These are phyloP conservation scores for Hydractinia symbiolongicarpus DNA, from an alignment of 30 jellyfish, hydroid and myxozoan species.

Conservation along the genomic window DNA sequence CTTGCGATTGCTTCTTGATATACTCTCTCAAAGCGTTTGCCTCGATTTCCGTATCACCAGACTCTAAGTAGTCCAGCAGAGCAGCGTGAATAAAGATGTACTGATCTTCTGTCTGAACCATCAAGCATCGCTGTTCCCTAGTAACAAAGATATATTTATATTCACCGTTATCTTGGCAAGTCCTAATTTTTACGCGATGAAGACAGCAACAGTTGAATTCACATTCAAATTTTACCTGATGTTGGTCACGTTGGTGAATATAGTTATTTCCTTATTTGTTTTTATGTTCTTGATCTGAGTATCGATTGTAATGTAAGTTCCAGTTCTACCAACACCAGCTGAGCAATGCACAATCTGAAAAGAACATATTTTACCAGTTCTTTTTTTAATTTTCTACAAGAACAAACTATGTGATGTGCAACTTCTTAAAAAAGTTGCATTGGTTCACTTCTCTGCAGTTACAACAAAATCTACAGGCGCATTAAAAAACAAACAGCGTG, in stretches of 20 bases:
- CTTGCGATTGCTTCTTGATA: constrained; percentile 57
- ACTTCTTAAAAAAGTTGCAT: too few species aligned
- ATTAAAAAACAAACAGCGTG: too few species aligned
- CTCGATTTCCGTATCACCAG: constrained; percentile 88
- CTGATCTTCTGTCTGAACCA: constrained; percentile 98
- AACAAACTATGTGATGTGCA: too few species aligned
- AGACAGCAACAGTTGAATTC: too few species aligned
- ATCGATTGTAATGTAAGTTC: constrained; percentile 84
- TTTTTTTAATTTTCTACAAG: too few species aligned
- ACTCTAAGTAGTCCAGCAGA: constrained; percentile 76
- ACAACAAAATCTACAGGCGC: too few species aligned
- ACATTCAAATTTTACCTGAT: too few species aligned
- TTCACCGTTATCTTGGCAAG: neutral
- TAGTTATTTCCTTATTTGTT: constrained; percentile 32
- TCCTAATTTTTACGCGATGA: neutral
- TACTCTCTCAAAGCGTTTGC: constrained; percentile 93
- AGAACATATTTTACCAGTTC: neutral
- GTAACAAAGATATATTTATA: neutral
- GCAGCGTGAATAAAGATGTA: constrained; percentile 80
- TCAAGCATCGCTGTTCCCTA: constrained; percentile 89
- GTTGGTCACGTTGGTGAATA: constrained; percentile 27
- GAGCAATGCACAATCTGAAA: constrained; percentile 88
- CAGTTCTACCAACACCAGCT: constrained; percentile 98
- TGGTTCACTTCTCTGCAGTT: too few species aligned
- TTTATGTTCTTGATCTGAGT: constrained; percentile 68